A percentile compares a stretch with the other conserved stretches of the same genome.
Evolutionary conservation across 2,888 invertebrate species (phyloP).

Genomic region (Diarsia mendica): DNA sequence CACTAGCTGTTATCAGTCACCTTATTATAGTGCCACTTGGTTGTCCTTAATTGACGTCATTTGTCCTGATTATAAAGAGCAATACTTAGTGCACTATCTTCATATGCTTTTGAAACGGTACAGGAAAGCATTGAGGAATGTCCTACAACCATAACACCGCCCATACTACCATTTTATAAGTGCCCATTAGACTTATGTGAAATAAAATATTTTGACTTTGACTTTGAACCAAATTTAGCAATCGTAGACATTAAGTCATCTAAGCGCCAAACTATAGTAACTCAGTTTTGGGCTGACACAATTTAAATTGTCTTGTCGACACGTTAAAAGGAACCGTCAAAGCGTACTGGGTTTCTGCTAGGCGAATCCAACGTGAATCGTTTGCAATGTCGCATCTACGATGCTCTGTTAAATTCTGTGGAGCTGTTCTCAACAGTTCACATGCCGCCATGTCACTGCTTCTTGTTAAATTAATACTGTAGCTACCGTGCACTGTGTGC

Average conservation of each 20-base stretch:
- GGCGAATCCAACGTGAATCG: neutral
- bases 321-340: no score
- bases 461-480: slow-evolving; percentile 22
- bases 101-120: neutral
- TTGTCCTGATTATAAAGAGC: no score
- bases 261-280: neutral
- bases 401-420: neutral
- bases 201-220: no score
- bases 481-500: neutral
- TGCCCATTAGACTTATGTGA: no score
- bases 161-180: no score
- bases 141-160: neutral
- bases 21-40: no score
- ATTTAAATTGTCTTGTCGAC: no score
- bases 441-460: slow-evolving; percentile 18
- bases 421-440: neutral
- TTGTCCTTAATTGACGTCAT: no score
- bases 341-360: neutral
- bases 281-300: no score
- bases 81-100: neutral
- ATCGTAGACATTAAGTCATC: neutral
- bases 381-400: neutral
- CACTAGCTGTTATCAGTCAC: no score
- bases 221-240: no score
- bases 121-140: neutral